Percentiles rank a stretch among this genome's conserved stretches.
Evolutionary conservation across 2,888 invertebrate genomes (phyloP).

Genomic region (Leptinotarsa peninsularis): DNA sequence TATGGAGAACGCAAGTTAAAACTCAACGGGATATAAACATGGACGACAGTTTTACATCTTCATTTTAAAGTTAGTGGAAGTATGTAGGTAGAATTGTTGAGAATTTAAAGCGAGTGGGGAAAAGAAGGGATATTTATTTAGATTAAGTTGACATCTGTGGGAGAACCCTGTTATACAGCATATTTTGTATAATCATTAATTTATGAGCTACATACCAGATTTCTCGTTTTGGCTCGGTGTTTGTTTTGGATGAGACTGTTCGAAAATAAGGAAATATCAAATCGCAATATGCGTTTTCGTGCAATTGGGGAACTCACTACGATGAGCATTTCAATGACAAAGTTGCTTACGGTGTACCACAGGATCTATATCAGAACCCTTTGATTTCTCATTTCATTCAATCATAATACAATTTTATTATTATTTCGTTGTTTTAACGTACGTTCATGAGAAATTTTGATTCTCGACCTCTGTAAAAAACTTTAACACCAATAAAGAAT

Average conservation of each 20-base stretch:
- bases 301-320: too few species aligned
- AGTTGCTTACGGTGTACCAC: too few species aligned
- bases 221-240: constrained; percentile 37
- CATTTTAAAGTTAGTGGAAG: constrained; percentile 58
- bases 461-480: too few species aligned
- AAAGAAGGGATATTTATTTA: constrained; percentile 61
- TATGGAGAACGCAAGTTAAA: constrained; percentile 18
- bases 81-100: constrained; percentile 59
- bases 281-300: too few species aligned
- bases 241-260: constrained; percentile 11
- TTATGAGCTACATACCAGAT: constrained; percentile 50
- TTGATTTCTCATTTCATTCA: too few species aligned
- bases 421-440: too few species aligned
- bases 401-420: too few species aligned
- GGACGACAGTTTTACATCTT: constrained; percentile 57
- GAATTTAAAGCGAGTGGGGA: constrained; percentile 58
- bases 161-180: constrained; percentile 52
- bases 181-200: constrained; percentile 56
- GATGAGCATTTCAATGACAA: too few species aligned
- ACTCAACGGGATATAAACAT: constrained; percentile 34
- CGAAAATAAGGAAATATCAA: not conserved
- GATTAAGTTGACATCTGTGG: constrained; percentile 62
- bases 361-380: too few species aligned
- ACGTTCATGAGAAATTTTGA: too few species aligned
- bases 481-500: too few species aligned